Evolutionary conservation across 2,888 invertebrate genomes (phyloP).

Genomic region (Ornithoptera priamus): DNA sequence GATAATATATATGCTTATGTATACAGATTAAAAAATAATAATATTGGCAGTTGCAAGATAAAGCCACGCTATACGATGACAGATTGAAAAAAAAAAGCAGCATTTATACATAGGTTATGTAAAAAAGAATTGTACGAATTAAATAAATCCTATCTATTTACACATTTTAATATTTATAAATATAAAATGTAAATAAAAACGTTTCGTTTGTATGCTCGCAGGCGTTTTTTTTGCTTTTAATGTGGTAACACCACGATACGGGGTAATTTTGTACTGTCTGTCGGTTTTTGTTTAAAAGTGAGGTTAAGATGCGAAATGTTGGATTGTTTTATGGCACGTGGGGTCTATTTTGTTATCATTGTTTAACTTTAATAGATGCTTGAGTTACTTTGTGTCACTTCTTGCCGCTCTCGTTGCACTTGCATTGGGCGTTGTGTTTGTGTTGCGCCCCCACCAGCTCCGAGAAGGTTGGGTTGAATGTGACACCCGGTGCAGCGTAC

Average conservation of each 20-base stretch:
- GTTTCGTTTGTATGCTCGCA: slow-evolving; percentile 28
- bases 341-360: slow-evolving; percentile 26
- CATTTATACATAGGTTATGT: slow-evolving; percentile 24
- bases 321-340: slow-evolving; percentile 57
- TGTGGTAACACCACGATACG: slow-evolving; percentile 52
- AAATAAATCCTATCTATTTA: slow-evolving; percentile 55
- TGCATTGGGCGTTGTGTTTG: slow-evolving; percentile 61
- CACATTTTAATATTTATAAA: slow-evolving; percentile 43
- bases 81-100: slow-evolving; percentile 4
- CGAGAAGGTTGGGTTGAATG: slow-evolving; percentile 59
- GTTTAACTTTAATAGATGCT: slow-evolving; percentile 11
- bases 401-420: slow-evolving; percentile 61
- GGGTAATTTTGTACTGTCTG: slow-evolving; percentile 37
- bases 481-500: slow-evolving; percentile 59
- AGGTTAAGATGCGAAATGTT: slow-evolving; percentile 9
- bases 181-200: slow-evolving; percentile 35
- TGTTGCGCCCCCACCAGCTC: slow-evolving; percentile 54
- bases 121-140: slow-evolving; percentile 37
- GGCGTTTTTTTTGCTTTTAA: slow-evolving; percentile 17
- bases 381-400: slow-evolving; percentile 44
- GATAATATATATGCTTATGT: slow-evolving; percentile 1
- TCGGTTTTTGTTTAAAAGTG: background rate
- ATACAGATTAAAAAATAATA: slow-evolving; percentile 35
- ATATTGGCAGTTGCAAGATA: slow-evolving; percentile 32
- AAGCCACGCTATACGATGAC: slow-evolving; percentile 28